Evolutionary conservation across 2,113 vertebrate genomes (phyloP), one percentile per base, ranked within the genome.

Genomic region (Calypte anna): DNA sequence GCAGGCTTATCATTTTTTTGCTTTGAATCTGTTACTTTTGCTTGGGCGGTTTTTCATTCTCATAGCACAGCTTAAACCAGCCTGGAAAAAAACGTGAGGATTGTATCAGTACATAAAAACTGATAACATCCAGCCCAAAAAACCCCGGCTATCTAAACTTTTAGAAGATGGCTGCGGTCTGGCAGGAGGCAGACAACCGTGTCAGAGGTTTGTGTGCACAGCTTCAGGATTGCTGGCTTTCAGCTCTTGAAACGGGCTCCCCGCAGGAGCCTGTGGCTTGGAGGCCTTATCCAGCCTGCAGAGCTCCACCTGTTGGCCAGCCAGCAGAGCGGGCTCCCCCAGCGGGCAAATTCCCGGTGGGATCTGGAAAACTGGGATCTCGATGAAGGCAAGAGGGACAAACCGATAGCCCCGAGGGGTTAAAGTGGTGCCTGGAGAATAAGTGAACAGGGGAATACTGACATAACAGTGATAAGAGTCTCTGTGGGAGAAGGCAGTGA

Each of bases 271-370:
- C n/a, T 1, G 16, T 59, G 66, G 19, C 10, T 77, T 72, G 73
- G 59, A 43, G 63, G 48, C 72, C 17, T 10, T 13, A 23, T 88
- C 33, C 4, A 0, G 30, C 12, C 61, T 64, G 72, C 82, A 59
- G 93, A 62, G 85, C 96, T 93, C 91, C 95, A 62, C 74, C 96
- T 96, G 81, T 61, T 88, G 95, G 91, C 25, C 63, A 46, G 21
- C 43, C 10, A 1, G 28, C 17, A 7, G 63, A 69, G 61, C 9
- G 0, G 30, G 57, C 44, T 64, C 87, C 75, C 66, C 54, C 9
- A 36, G 55, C 3, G 0, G 12, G 40, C 44, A 54, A 10, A 31
- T 53, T 54, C 57, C 10, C 11, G 23, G 12, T 28, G 55, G 64
- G 6, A 40, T 51, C 43, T 28, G 46, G 46, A 24, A 54, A 21